Evolutionary conservation across 2,888 invertebrate species (phyloP), one percentile per base, ranked within the genome.

Genomic region (Xylota sylvarum): DNA sequence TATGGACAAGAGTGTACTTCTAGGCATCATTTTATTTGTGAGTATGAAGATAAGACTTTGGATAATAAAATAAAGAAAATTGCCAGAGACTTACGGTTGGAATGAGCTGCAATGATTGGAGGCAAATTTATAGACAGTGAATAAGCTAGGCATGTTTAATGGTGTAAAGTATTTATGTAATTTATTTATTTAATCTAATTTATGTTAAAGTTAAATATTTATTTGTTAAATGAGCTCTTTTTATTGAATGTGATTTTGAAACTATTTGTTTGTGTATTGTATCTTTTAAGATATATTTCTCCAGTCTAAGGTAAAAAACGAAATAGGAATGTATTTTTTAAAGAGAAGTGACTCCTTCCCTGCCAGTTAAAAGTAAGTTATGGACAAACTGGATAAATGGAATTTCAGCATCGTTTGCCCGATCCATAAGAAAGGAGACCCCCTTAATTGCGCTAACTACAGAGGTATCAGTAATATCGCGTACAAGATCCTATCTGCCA

Each of bases 1-100:
- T 94, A 94, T 88, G 97, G 97, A 0, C 94, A 95, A 81, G 97
- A 97, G 92, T 97, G 97, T 90, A 94, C 95, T 0, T 92, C 94
- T 0, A 92, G 94, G 10, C 95, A 95, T 88, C 93, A 94, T 89
- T 96, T 95, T 90, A 94, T 96, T 67, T 97, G 97, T 90, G 96
- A 97, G 93, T 92, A 94, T 10, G 93, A 94, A 30, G 94, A 95
- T 89, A 94, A 93, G 84, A 93, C 93, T 12, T 92, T 95, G 32
- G 93, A 94, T 89, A 95, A 96, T 90, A 95, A 95, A 90, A 94
- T 96, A 48, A 92, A 93, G 88, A 92, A 94, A 60, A 93, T 93
- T 40, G 93, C 94, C 0, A 91, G 93, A 46, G 90, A 92, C 37
- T 88, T 93, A 6, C 90, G 89, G 69, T 81, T 92, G 5, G 85